Conservation (phyloP, 2,797 vertebrate genomes). For the Fratercula arctica region DNA sequence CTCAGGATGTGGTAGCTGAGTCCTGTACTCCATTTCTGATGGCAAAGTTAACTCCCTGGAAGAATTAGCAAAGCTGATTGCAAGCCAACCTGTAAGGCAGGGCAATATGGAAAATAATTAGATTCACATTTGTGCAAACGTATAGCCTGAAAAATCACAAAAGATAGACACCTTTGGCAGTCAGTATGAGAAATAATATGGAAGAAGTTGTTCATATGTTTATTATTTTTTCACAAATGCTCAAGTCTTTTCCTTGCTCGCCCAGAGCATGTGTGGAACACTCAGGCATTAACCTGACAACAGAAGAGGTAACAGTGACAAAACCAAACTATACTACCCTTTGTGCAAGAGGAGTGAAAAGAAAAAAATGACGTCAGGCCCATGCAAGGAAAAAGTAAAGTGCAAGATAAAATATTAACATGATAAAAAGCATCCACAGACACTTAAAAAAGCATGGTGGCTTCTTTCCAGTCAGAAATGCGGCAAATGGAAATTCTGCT, state of each 20-base stretch:
- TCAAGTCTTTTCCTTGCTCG: not conserved
- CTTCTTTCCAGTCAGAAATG: not conserved
- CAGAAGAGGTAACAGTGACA: not conserved
- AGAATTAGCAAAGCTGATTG: not conserved
- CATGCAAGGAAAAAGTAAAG: not conserved
- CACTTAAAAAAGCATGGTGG: rapidly evolving
- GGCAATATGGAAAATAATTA: not conserved
- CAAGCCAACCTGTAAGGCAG: conserved; percentile 49
- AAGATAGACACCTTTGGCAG: not conserved
- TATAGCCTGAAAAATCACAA: not conserved
- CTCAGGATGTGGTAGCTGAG: conserved; percentile 74
- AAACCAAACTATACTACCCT: not conserved
- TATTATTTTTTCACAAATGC: not conserved
- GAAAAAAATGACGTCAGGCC: rapidly evolving
- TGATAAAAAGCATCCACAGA: rapidly evolving
- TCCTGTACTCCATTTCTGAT: conserved; percentile 80
- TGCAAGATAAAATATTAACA: not conserved
- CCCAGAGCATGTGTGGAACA: not conserved
- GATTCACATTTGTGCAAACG: not conserved
- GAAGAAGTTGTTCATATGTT: not conserved
- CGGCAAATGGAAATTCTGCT: not conserved
- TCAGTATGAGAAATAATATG: rapidly evolving
- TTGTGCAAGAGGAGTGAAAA: not conserved
- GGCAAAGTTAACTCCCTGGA: not conserved
- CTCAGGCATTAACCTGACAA: not conserved